Base-by-base conservation (phyloP, 2,888 invertebrate species). In the Caenorhabditis virilis region DNA sequence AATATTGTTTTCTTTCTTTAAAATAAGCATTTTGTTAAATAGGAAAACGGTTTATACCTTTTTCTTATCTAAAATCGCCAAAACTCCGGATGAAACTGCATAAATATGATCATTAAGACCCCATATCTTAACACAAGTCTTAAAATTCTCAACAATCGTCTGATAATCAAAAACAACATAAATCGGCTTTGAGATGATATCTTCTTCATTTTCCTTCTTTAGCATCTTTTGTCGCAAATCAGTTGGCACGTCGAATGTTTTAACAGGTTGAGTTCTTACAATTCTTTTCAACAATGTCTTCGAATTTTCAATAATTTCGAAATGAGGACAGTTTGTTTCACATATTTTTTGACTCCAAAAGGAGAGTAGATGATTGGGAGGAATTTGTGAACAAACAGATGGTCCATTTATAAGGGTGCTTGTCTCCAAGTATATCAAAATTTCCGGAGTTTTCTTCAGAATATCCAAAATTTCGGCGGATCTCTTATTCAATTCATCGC, bases 101-200 rank as follows among this genome's bases (percentile, higher is more conserved):
- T 38, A 54, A 5, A 63, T 50, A 42, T 58, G 58, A 26, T 63
- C 63, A 13, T 54, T 22, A 22, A 50, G 38, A 20, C 52, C 26
- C 57, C 57, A 63, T 16, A 63, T 36, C 18, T 57, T 54, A 6
- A 7, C n/a, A 13, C 41, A 56, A 26, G 18, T 13, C 6, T n/a
- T 1, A 15, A 45, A n/a, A 22, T 50, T 39, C 11, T 46, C 26
- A 5, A 35, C 5, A 25, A 63, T 41, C 2, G 50, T 7, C 6
- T 45, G 26, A 16, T 23, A 26, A 23, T 63, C 58, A 39, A 63
- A 45, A 1, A 63, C 4, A 0, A 57, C 49, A 27, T 63, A 63
- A 15, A 63, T 54, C 11, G 63, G 63, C 26, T 50, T 53, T 7
- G n/a, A 38, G 20, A 38, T n/a, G 3, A 36, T 36, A 36, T 15